These are phyloP conservation scores for Drosophila chauvacae DNA, from an alignment of 1,140 invertebrate species.

Conservation along the genomic window DNA sequence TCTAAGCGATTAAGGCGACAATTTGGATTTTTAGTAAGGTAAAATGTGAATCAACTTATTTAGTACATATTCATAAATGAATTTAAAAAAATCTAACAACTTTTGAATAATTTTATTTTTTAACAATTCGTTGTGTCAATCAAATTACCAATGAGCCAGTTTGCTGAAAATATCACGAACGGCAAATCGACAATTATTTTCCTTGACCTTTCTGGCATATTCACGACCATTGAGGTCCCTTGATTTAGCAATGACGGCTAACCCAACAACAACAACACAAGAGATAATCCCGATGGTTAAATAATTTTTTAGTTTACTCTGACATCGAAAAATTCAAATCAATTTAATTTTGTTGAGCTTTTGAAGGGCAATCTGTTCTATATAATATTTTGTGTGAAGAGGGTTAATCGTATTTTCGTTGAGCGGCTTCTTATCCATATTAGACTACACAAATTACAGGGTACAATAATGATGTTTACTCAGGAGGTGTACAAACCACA, in stretches of 20 bases:
- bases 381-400: not conserved
- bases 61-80: no score
- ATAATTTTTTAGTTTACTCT: not conserved
- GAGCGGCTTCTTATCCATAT: not conserved
- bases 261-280: not conserved
- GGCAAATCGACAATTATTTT: slow-evolving; percentile 9
- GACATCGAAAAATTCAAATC: not conserved
- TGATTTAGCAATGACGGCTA: slow-evolving; percentile 33
- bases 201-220: slow-evolving; percentile 19
- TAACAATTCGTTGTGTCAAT: not conserved
- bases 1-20: no score
- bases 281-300: not conserved
- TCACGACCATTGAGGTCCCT: slow-evolving; percentile 13
- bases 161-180: slow-evolving; percentile 9
- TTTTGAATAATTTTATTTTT: not conserved
- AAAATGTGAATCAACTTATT: no score
- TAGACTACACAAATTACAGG: not conserved
- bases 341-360: not conserved
- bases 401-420: not conserved
- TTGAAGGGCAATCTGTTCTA: not conserved
- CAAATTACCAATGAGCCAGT: not conserved
- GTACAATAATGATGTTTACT: slow-evolving; percentile 52
- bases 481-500: slow-evolving; percentile 19
- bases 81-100: no score
- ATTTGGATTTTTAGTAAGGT: no score